Conservation (phyloP, 1,140 invertebrate genomes). For the Megathymus violae region DNA sequence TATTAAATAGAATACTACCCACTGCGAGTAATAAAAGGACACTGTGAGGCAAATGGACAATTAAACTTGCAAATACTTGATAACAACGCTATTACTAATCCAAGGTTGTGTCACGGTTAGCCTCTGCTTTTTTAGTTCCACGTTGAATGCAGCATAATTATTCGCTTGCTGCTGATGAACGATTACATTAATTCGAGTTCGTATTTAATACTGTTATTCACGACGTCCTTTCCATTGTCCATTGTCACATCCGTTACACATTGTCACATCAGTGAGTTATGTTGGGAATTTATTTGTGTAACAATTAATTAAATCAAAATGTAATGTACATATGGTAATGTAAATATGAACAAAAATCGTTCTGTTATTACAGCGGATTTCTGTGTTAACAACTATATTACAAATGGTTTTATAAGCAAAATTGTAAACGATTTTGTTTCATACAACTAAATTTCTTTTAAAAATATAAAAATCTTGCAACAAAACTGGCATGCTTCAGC, state of each 20-base stretch:
- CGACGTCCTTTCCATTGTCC: slow-evolving; percentile 17
- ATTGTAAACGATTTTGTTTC: slow-evolving; percentile 14
- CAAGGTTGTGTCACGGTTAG: slow-evolving; percentile 46
- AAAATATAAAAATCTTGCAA: slow-evolving; percentile 65
- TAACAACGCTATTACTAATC: slow-evolving; percentile 29
- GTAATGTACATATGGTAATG: neutral
- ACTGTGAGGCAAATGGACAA: slow-evolving; percentile 22
- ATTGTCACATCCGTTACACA: neutral
- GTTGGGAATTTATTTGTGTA: neutral
- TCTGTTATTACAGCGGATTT: neutral
- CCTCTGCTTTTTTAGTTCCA: slow-evolving; percentile 25
- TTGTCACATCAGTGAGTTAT: neutral
- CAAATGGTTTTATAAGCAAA: neutral
- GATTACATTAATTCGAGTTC: slow-evolving; percentile 10
- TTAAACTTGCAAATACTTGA: slow-evolving; percentile 12
- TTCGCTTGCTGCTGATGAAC: slow-evolving; percentile 4
- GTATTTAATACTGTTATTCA: slow-evolving; percentile 1
- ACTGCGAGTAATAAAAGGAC: slow-evolving; percentile 9
- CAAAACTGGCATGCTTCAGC: slow-evolving; percentile 80
- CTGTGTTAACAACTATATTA: neutral
- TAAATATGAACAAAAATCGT: slow-evolving; percentile 34
- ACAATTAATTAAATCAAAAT: neutral
- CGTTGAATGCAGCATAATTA: slow-evolving; percentile 21
- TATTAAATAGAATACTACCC: slow-evolving; percentile 14
- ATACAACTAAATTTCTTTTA: slow-evolving; percentile 54